phyloP scores from a whole-genome alignment of 2,888 invertebrate genomes.

The Stenodera caucasica region DNA sequence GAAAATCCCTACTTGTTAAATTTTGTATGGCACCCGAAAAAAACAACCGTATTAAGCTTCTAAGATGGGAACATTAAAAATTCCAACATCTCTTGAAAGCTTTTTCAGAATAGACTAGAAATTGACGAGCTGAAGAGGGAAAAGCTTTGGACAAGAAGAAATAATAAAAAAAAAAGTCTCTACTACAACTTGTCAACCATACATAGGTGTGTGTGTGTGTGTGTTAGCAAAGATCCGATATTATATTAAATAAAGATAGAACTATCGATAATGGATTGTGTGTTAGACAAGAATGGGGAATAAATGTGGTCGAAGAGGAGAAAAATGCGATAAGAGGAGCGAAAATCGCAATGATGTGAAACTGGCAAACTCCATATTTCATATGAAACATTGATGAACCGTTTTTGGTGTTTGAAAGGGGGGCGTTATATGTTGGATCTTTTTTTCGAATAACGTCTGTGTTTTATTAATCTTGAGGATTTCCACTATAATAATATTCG shows the following conservation, averaged over 20 bases:
- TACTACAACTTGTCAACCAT: neutral
- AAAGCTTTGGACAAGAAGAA: neutral
- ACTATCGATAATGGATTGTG: neutral
- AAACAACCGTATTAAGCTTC: slow-evolving; percentile 15
- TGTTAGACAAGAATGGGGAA: neutral
- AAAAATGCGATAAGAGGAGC: neutral
- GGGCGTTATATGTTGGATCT: neutral
- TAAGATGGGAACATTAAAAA: slow-evolving; percentile 18
- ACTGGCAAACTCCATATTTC: slow-evolving; percentile 14
- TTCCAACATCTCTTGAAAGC: slow-evolving; percentile 19
- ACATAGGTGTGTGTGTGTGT: too few relatives aligned
- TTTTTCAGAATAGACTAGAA: neutral
- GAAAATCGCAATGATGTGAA: slow-evolving; percentile 8
- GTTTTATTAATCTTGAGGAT: neutral
- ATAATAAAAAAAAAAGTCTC: too few relatives aligned
- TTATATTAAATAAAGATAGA: neutral
- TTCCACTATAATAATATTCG: neutral
- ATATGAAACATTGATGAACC: slow-evolving; percentile 35
- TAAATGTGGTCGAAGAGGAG: neutral
- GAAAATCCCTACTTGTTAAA: neutral
- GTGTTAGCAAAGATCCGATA: neutral
- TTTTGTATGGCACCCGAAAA: slow-evolving; percentile 4
- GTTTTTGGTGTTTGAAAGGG: slow-evolving; percentile 6
- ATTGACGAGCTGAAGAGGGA: neutral
- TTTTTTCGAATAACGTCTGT: neutral